Evolutionary conservation across 2,113 vertebrate species (phyloP).

Genomic region (Limnothrissa miodon): DNA sequence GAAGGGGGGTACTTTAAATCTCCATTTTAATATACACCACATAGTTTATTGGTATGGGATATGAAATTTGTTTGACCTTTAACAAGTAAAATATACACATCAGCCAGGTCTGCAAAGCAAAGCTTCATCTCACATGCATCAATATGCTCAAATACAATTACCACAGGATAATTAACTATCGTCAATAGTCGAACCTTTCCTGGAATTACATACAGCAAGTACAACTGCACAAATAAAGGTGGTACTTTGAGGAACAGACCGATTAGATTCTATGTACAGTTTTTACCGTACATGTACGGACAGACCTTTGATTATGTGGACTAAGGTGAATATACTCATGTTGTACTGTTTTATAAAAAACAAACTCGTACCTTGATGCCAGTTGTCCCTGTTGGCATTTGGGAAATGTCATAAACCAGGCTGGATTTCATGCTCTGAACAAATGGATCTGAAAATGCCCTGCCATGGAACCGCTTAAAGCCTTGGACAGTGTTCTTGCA

Average conservation of each 20-base stretch:
- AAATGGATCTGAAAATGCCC: conserved; percentile 90
- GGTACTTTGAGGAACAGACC: neutral
- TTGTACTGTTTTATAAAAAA: neutral
- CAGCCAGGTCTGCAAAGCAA: neutral
- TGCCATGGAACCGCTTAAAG: conserved; percentile 96
- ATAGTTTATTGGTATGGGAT: neutral
- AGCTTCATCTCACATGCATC: neutral
- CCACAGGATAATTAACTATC: neutral
- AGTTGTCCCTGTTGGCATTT: conserved; percentile 86
- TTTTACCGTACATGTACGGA: neutral
- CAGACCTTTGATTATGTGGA: neutral
- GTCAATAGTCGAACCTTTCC: neutral
- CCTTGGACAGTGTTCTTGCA: conserved; percentile 96
- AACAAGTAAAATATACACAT: neutral
- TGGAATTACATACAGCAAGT: neutral
- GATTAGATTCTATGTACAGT: neutral
- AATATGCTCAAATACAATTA: neutral
- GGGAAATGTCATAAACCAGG: conserved; percentile 88
- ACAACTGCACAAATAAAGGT: neutral
- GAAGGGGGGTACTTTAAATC: neutral
- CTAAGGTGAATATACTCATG: neutral
- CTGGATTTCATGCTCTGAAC: conserved; percentile 85
- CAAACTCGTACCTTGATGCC: conserved; percentile 84
- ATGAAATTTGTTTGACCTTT: neutral
- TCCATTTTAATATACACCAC: too few species aligned